phyloP scores from a whole-genome alignment of 2,113 vertebrate species.

The Xenopus tropicalis region UCB_Xtro_10.0 CM004447.2:57244501-57245000 shows the following conservation, averaged over 20 bases:
- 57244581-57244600: too few species aligned
- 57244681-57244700: too few species aligned
- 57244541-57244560: too few species aligned
- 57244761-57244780: conserved; percentile 82
- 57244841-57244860: conserved; percentile 84
- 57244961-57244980: conserved; percentile 90
- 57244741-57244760: conserved; percentile 79
- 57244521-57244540: too few species aligned
- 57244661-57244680: too few species aligned
- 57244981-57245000: conserved; percentile 96
- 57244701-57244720: conserved; percentile 51
- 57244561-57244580: too few species aligned
- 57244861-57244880: conserved; percentile 70
- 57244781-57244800: conserved; percentile 80
- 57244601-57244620: too few species aligned
- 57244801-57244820: conserved; percentile 79
- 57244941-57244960: conserved; percentile 99
- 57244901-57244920: conserved; percentile 91
- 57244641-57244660: too few species aligned
- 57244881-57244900: conserved; percentile 92
- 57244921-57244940: conserved; percentile 99
- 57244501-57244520: too few species aligned
- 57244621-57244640: too few species aligned
- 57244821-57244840: conserved; percentile 94
- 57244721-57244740: conserved; percentile 80